Evolutionary conservation across 1,140 invertebrate species (phyloP), one percentile per base, ranked within the genome.

Genomic region (Stegodyphus dumicola): DNA sequence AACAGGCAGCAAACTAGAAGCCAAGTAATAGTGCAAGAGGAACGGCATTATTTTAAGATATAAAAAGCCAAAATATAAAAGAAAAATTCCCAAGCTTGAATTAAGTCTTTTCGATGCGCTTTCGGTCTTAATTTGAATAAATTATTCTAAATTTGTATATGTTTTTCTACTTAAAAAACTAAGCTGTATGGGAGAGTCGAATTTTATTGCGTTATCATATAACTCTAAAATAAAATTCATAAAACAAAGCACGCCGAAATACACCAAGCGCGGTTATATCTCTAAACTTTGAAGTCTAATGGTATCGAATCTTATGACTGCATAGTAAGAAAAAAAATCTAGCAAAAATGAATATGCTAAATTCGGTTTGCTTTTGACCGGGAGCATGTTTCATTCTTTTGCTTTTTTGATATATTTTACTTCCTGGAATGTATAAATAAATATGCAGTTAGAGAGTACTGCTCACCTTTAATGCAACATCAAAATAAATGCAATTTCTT

Each of bases 131-230:
- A 73, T 73, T 73, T 81, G 78, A 81, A 81, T 81, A 81, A 81
- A 81, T 73, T 81, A 81, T 81, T 81, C 78, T n/a, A 48, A 53
- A 79, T 70, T 56, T 51, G 64, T 64, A 81, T 73, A 64, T 56
- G n/a, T 81, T 56, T 69, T 69, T 15, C 17, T 18, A 51, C 5
- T 15, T 71, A 73, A 60, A 80, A 78, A 79, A 51, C 6, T 48
- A 60, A 77, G 66, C 15, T n/a, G 60, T 33, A 77, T 9, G 5
- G 56, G 33, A 33, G 56, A 77, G 13, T 48, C 7, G 52, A 64
- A 54, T 78, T 78, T 78, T 78, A 78, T 78, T 78, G 77, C 65
- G 64, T 78, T 78, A 78, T 78, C 77, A 78, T 78, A 78, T 78
- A 69, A 67, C 65, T 69, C 65, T n/a, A 51, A 78, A 78, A 78